Evolutionary conservation across 2,797 vertebrate genomes (phyloP).

Genomic region (Huso huso): DNA sequence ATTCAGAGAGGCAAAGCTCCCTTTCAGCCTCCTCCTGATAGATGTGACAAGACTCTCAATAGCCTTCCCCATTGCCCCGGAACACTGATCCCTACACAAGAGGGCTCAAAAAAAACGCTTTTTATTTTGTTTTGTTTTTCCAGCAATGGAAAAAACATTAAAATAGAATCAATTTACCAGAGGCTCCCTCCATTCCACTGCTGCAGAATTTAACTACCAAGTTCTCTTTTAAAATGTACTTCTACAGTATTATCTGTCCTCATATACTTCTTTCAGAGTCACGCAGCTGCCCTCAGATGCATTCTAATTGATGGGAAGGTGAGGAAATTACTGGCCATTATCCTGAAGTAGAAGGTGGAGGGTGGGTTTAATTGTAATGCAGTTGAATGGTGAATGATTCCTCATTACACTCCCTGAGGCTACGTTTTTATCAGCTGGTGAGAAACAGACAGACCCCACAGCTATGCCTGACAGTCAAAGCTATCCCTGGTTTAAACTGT

Average conservation of each 20-base stretch:
- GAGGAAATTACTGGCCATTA: no score
- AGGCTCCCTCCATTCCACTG: conserved; percentile 36
- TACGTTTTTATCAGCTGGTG: no score
- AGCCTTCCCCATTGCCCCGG: conserved; percentile 41
- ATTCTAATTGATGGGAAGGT: conserved; percentile 6
- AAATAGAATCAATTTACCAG: conserved; percentile 51
- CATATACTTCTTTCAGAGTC: conserved; percentile 3
- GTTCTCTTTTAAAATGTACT: not conserved
- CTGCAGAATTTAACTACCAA: conserved; percentile 18
- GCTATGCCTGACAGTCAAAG: no score
- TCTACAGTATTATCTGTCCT: no score
- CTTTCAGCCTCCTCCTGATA: conserved; percentile 35
- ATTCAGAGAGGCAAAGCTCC: conserved; percentile 41
- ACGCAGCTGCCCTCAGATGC: conserved; percentile 23
- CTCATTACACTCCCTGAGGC: no score
- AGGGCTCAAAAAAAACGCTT: conserved; percentile 38
- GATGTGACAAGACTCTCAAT: conserved; percentile 60
- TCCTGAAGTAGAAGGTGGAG: no score
- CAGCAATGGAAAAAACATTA: conserved; percentile 25
- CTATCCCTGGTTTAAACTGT: no score
- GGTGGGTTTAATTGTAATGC: no score
- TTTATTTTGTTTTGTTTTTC: conserved; percentile 7
- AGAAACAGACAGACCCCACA: no score
- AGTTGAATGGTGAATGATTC: no score
- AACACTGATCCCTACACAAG: conserved; percentile 47